Evolutionary conservation across 1,140 invertebrate genomes (phyloP).

Genomic region (Tetragonula clypearis): DNA sequence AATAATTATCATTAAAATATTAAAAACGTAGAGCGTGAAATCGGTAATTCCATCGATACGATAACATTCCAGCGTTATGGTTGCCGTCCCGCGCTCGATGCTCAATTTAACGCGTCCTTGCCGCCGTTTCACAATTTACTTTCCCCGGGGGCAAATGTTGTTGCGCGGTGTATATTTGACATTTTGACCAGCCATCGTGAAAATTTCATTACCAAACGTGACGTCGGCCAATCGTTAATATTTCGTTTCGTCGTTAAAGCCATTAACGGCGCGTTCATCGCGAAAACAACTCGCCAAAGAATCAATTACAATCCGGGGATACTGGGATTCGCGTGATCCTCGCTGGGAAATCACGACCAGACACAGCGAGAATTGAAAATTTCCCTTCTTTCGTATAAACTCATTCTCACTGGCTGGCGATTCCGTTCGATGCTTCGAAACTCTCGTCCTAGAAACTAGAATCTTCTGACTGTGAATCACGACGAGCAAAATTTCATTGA

Average conservation of each 20-base stretch:
- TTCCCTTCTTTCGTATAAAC: no score
- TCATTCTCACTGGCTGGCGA: no score
- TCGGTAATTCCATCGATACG: background rate
- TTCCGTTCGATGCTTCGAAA: no score
- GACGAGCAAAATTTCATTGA: constrained; percentile 40
- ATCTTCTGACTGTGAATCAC: background rate
- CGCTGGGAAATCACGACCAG: background rate
- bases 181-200: background rate
- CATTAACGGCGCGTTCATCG: background rate
- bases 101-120: background rate
- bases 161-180: constrained; percentile 4
- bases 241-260: background rate
- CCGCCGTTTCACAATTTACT: constrained; percentile 2
- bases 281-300: background rate
- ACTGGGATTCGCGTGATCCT: background rate
- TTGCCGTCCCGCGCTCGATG: background rate
- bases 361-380: background rate
- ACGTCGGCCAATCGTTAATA: background rate
- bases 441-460: no score
- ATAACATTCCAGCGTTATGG: background rate
- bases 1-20: no score
- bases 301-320: background rate
- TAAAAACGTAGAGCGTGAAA: background rate
- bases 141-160: background rate
- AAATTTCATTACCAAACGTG: constrained; percentile 1